Percentiles rank a stretch among this genome's conserved stretches.
These are phyloP conservation scores for Siphamia tubifer DNA, from an alignment of 2,113 vertebrate species.

Conservation along the genomic window DNA sequence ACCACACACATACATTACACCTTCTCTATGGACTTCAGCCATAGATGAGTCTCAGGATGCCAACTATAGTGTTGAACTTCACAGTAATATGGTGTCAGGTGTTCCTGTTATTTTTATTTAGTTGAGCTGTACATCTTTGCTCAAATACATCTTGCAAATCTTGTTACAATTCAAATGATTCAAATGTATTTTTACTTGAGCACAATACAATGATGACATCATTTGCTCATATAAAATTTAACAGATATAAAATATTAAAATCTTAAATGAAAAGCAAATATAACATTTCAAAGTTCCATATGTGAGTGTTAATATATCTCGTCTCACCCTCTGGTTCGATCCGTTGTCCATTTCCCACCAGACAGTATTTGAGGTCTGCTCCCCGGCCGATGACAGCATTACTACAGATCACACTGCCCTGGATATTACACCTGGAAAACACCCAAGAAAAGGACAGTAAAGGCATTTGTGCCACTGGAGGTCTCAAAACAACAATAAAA, in stretches of 20 bases:
- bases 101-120: not conserved
- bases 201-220: not conserved
- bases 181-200: too few species aligned
- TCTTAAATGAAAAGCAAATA: not conserved
- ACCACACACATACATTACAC: conserved; percentile 46
- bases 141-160: too few species aligned
- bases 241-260: not conserved
- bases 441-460: conserved; percentile 5
- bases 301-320: not conserved
- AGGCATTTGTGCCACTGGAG: too few species aligned
- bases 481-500: too few species aligned
- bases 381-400: conserved; percentile 89
- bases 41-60: not conserved
- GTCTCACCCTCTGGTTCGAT: conserved; percentile 90
- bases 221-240: not conserved
- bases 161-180: too few species aligned
- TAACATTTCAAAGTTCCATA: not conserved
- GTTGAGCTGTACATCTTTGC: too few species aligned
- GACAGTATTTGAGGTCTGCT: conserved; percentile 93
- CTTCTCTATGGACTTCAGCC: conserved; percentile 4
- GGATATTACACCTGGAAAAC: conserved; percentile 88
- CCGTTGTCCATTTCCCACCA: conserved; percentile 88
- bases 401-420: conserved; percentile 93
- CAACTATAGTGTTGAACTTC: not conserved
- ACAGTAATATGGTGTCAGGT: not conserved